These are phyloP conservation scores for Chionomys nivalis DNA, from an alignment of 2,113 vertebrate species.

Conservation along the genomic window DNA sequence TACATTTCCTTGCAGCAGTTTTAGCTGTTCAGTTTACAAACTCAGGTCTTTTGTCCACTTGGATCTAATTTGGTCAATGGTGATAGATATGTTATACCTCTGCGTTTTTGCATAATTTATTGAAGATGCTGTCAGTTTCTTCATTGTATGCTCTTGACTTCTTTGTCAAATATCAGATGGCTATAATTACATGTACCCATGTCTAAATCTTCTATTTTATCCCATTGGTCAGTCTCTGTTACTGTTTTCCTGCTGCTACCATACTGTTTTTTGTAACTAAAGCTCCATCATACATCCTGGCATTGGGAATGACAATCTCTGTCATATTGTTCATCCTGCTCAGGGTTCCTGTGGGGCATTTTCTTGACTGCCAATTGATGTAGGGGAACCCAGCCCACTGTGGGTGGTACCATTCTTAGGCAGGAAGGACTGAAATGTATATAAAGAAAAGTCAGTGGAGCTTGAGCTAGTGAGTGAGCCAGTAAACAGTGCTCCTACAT, in stretches of 20 bases:
- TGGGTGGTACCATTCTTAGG: neutral
- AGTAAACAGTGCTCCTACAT: neutral
- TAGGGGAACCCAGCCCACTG: neutral
- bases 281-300: neutral
- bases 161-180: neutral
- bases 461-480: neutral
- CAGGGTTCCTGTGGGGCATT: neutral
- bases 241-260: neutral
- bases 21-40: neutral
- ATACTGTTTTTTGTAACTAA: neutral
- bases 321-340: neutral
- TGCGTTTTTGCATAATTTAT: neutral
- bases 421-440: neutral
- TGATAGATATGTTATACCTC: neutral
- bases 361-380: neutral
- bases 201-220: neutral
- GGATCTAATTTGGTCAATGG: neutral
- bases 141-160: neutral
- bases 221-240: neutral
- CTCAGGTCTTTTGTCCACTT: neutral
- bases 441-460: neutral
- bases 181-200: neutral
- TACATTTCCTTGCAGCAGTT: neutral
- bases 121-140: neutral
- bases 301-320: neutral